A percentile compares a stretch with the other conserved stretches of the same genome.
phyloP scores from a whole-genome alignment of 2,888 invertebrate genomes.

The Temnothorax rugatulus region DNA sequence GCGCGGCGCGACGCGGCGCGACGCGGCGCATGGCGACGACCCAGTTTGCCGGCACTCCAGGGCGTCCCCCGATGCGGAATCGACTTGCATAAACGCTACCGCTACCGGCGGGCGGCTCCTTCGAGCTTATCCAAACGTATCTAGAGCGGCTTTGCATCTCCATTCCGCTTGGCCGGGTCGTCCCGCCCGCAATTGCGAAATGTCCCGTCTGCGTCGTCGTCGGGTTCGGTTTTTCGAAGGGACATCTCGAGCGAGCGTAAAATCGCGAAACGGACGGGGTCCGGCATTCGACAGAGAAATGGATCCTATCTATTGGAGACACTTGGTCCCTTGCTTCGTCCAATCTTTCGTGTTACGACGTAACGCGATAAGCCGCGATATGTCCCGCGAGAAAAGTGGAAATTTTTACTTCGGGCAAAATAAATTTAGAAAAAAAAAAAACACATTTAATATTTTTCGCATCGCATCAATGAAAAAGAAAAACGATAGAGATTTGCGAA shows the following conservation, averaged over 20 bases:
- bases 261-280: constrained; percentile 13
- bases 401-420: not conserved
- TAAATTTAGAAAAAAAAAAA: not conserved
- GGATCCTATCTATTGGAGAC: not conserved
- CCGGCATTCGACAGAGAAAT: constrained; percentile 10
- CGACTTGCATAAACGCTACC: constrained; percentile 56
- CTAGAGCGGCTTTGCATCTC: constrained; percentile 54
- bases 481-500: not conserved
- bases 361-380: not conserved
- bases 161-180: constrained; percentile 38
- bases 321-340: not conserved
- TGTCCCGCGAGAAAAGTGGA: not conserved
- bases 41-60: constrained; percentile 62
- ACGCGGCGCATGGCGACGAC: constrained; percentile 58
- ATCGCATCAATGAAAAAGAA: not conserved
- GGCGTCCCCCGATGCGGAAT: constrained; percentile 63
- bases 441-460: not conserved
- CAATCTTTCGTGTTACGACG: not conserved
- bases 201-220: not conserved
- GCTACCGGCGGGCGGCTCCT: constrained; percentile 11
- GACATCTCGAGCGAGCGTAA: not conserved
- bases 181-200: constrained; percentile 47
- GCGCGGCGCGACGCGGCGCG: constrained; percentile 39
- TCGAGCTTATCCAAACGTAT: constrained; percentile 54
- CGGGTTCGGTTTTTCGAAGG: constrained; percentile 15